phyloP scores from a whole-genome alignment of 2,113 vertebrate species.

The Verasper variegatus region DNA sequence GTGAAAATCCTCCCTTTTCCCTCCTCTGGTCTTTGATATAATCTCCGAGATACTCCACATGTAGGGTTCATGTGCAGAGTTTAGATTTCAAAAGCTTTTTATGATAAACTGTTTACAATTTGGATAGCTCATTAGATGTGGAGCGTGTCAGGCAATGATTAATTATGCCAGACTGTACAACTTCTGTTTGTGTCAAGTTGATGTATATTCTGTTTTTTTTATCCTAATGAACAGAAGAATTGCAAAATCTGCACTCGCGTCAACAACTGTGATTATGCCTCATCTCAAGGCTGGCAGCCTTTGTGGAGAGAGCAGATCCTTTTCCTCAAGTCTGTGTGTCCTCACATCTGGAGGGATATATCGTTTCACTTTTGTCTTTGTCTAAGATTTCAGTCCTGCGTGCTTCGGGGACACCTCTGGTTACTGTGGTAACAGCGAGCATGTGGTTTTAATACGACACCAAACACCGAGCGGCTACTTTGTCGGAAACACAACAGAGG shows the following conservation, averaged over 20 bases:
- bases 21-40: conserved; percentile 10
- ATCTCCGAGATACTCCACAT: conserved; percentile 44
- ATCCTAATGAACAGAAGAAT: conserved; percentile 78
- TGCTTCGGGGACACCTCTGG: background rate
- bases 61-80: conserved; percentile 42
- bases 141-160: conserved; percentile 77
- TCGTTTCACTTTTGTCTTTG: background rate
- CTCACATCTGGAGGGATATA: background rate
- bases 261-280: conserved; percentile 65
- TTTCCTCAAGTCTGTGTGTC: background rate
- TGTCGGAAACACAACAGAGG: background rate
- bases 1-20: background rate
- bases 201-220: conserved; percentile 77
- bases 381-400: background rate
- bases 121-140: conserved; percentile 77
- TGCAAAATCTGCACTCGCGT: conserved; percentile 57
- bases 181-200: conserved; percentile 83
- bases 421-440: background rate
- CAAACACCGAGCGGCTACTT: background rate
- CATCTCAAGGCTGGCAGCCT: conserved; percentile 55
- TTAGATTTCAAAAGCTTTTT: conserved; percentile 54
- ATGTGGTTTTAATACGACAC: background rate
- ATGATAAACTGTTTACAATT: conserved; percentile 76
- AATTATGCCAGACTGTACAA: conserved; percentile 76
- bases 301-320: background rate